Conservation (phyloP, 2,797 vertebrate genomes). For the Xenops minutus region DNA sequence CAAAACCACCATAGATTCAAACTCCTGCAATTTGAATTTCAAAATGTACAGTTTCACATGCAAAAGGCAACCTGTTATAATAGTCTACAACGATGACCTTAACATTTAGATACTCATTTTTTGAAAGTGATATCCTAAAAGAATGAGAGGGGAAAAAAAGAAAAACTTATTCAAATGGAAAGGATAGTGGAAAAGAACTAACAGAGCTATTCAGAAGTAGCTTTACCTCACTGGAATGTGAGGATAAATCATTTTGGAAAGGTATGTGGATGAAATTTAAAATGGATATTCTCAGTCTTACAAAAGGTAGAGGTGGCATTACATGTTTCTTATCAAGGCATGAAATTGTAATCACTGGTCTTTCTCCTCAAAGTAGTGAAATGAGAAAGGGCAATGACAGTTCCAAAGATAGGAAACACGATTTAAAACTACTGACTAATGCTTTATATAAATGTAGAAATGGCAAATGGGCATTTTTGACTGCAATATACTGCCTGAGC, state of each 20-base stretch:
- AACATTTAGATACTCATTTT: neutral
- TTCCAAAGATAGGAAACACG: neutral
- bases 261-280: neutral
- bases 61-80: neutral
- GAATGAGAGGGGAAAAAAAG: neutral
- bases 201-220: neutral
- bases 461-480: conserved; percentile 32
- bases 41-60: neutral
- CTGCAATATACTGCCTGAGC: conserved; percentile 31
- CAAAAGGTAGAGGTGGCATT: neutral
- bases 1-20: neutral
- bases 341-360: neutral
- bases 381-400: neutral
- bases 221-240: neutral
- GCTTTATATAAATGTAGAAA: conserved; percentile 37
- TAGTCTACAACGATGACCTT: neutral
- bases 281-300: neutral
- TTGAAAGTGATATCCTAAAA: neutral
- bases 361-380: neutral
- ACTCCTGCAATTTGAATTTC: neutral
- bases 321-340: neutral
- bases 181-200: neutral
- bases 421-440: conserved; percentile 42
- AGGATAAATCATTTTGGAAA: neutral
- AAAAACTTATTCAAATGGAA: neutral